These are phyloP conservation scores for Leptinotarsa rubiginosa DNA, from an alignment of 2,888 invertebrate species.

Conservation along the genomic window DNA sequence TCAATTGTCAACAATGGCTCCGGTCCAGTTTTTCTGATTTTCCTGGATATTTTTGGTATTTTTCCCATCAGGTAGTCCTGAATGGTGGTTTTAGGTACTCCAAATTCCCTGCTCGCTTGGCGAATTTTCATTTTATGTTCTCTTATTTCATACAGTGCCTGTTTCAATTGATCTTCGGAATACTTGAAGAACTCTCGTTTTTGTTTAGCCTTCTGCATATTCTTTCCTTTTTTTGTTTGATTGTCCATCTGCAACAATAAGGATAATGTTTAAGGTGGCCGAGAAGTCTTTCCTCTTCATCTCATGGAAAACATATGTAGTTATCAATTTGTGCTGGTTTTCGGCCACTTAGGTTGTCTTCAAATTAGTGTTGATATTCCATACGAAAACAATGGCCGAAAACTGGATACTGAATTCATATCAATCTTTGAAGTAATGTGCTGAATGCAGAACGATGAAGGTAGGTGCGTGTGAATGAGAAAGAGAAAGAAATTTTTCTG, in stretches of 20 bases:
- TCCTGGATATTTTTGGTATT: slow-evolving; percentile 38
- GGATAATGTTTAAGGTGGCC: slow-evolving; percentile 3
- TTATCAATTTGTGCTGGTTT: slow-evolving; percentile 10
- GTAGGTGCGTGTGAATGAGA: slow-evolving; percentile 1
- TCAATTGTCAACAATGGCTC: slow-evolving; percentile 39
- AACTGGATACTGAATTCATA: slow-evolving; percentile 7
- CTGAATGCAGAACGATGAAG: slow-evolving; percentile 7
- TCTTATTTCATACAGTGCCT: slow-evolving; percentile 2
- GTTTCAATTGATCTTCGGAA: slow-evolving; percentile 6
- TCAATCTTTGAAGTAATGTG: not conserved
- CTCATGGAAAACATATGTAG: slow-evolving; percentile 7
- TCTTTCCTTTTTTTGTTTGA: not conserved
- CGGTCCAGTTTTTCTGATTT: slow-evolving; percentile 49
- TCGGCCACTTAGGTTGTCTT: slow-evolving; percentile 8
- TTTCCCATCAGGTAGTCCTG: slow-evolving; percentile 36
- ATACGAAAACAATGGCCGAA: slow-evolving; percentile 3
- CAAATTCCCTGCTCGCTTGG: slow-evolving; percentile 21
- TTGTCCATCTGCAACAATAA: slow-evolving; percentile 5
- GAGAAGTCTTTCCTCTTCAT: slow-evolving; percentile 3
- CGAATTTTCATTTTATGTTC: slow-evolving; percentile 9
- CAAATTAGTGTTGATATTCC: not conserved
- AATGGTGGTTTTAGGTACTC: slow-evolving; percentile 38
- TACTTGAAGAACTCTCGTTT: not conserved
- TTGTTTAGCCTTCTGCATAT: not conserved
- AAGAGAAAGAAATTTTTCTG: not conserved